These are phyloP conservation scores for Lycophotia porphyrea DNA, from an alignment of 2,888 invertebrate genomes.

Conservation along the genomic window DNA sequence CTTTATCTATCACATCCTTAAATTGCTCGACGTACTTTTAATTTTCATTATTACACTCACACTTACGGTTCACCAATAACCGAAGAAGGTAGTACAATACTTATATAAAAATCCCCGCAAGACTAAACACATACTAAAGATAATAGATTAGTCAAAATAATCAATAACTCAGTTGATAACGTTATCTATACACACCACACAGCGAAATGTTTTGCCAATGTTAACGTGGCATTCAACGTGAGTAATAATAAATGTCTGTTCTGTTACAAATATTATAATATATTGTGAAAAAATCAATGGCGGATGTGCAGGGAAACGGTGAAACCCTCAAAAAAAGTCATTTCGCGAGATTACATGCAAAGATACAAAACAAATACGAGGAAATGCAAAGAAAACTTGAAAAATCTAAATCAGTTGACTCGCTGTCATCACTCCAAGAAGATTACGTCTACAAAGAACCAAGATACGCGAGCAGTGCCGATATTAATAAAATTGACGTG, in stretches of 20 bases:
- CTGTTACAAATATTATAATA: conserved; percentile 23
- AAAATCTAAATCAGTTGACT: conserved; percentile 84
- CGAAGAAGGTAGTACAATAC: conserved; percentile 17
- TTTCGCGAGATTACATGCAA: conserved; percentile 81
- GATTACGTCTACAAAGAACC: conserved; percentile 72
- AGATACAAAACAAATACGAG: conserved; percentile 82
- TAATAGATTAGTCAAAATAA: conserved; percentile 79
- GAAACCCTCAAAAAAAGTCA: conserved; percentile 72
- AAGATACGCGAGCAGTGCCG: conserved; percentile 69
- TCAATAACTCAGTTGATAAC: conserved; percentile 82
- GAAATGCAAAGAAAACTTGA: conserved; percentile 84
- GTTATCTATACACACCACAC: conserved; percentile 68
- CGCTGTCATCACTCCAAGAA: conserved; percentile 73
- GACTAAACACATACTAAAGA: conserved; percentile 64
- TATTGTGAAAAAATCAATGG: conserved; percentile 69
- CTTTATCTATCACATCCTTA: conserved; percentile 13
- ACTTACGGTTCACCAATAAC: conserved; percentile 5
- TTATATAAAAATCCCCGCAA: conserved; percentile 57
- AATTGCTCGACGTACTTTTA: background rate
- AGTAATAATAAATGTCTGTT: conserved; percentile 48
- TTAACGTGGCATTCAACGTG: conserved; percentile 61
- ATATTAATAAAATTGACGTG: conserved; percentile 69
- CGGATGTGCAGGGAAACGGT: conserved; percentile 62
- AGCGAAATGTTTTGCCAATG: conserved; percentile 68
- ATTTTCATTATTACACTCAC: conserved; percentile 18